A percentile compares a stretch with the other conserved stretches of the same genome.
These are phyloP conservation scores for Nematopogon swammerdamellus DNA, from an alignment of 2,888 invertebrate species.

Conservation along the genomic window DNA sequence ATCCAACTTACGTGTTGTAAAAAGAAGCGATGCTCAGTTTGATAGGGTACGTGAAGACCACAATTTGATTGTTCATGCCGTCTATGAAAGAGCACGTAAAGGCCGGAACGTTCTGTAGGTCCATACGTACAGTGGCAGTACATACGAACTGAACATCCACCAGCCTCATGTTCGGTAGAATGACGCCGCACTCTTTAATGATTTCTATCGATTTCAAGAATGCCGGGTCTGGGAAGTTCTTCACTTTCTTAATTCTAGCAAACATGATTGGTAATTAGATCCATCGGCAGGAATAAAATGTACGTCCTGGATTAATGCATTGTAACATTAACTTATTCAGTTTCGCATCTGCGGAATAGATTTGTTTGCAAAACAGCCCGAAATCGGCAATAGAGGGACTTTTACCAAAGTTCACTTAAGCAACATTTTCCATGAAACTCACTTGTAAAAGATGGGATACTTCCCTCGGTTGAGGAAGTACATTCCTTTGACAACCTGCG, in stretches of 20 bases:
- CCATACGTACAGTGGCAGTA: slow-evolving; percentile 39
- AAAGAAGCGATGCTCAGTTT: slow-evolving; percentile 42
- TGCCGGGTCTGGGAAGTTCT: slow-evolving; percentile 40
- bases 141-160: slow-evolving; percentile 34
- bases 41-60: slow-evolving; percentile 46
- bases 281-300: no score
- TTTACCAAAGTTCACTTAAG: no score
- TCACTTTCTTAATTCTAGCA: slow-evolving; percentile 40
- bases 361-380: no score
- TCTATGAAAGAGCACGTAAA: slow-evolving; percentile 42
- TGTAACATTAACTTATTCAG: no score
- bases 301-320: no score
- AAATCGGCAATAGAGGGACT: no score
- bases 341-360: no score
- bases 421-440: no score
- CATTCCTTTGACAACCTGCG: slow-evolving; percentile 37
- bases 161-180: slow-evolving; percentile 27
- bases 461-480: slow-evolving; percentile 55
- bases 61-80: slow-evolving; percentile 38
- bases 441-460: slow-evolving; percentile 55
- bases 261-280: no score
- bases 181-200: slow-evolving; percentile 28
- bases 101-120: slow-evolving; percentile 35
- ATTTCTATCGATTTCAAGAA: slow-evolving; percentile 33
- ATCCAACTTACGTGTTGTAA: slow-evolving; percentile 47